Conservation (phyloP, 1,140 invertebrate genomes). For the Triops longicaudatus region DNA sequence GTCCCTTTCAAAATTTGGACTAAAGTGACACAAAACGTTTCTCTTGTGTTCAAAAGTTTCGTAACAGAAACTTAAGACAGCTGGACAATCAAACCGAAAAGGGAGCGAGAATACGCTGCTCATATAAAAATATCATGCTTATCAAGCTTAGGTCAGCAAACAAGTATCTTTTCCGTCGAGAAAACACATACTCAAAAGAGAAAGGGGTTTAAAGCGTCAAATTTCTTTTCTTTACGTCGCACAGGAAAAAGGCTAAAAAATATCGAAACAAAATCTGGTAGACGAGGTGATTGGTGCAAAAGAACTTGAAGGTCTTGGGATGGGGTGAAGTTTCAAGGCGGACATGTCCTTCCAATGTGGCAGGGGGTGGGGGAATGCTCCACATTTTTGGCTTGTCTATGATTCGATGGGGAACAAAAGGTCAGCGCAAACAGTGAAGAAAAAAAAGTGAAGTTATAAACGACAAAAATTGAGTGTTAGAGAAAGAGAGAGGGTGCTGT, state of each 20-base stretch:
- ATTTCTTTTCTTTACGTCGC: background rate
- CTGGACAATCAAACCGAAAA: background rate
- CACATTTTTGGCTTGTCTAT: too few species aligned
- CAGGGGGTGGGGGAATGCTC: too few species aligned
- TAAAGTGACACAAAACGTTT: too few species aligned
- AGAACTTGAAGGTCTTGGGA: too few species aligned
- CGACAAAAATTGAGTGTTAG: background rate
- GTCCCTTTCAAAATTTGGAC: too few species aligned
- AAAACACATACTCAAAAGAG: background rate
- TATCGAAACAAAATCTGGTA: background rate
- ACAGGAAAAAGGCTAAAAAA: background rate
- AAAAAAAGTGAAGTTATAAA: background rate
- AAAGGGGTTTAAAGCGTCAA: background rate
- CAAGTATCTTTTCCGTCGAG: background rate
- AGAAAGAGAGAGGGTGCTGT: conserved; percentile 5
- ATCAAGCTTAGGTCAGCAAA: background rate
- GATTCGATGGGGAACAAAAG: too few species aligned
- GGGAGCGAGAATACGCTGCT: background rate
- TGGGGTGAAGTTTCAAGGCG: too few species aligned
- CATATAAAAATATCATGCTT: background rate
- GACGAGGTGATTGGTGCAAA: background rate
- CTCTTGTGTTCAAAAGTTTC: too few species aligned
- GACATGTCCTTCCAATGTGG: too few species aligned
- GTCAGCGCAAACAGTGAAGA: background rate
- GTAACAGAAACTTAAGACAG: background rate